Conservation (phyloP, 2,888 invertebrate genomes). For the Nowickia ferox region DNA sequence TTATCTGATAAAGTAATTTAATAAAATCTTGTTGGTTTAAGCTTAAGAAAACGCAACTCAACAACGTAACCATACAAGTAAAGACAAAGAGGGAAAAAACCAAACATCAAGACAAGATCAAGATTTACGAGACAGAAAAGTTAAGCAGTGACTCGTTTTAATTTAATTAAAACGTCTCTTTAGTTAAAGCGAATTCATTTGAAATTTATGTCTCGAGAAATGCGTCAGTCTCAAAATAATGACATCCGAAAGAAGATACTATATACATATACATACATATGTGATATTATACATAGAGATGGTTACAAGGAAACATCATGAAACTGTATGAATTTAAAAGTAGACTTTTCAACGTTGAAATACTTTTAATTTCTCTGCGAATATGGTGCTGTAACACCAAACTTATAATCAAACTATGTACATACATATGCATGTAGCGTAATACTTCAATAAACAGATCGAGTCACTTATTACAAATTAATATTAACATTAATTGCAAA, state of each 20-base stretch:
- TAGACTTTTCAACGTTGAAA: too few relatives aligned
- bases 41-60: neutral
- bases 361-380: too few relatives aligned
- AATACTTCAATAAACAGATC: too few relatives aligned
- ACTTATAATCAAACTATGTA: too few relatives aligned
- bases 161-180: constrained; percentile 81
- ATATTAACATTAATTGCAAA: too few relatives aligned
- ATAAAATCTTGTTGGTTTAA: constrained; percentile 33
- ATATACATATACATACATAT: neutral
- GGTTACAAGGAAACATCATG: constrained; percentile 15
- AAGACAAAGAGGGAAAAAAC: neutral
- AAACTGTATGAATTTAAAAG: too few relatives aligned
- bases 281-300: neutral
- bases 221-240: constrained; percentile 68
- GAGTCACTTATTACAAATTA: too few relatives aligned
- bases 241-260: constrained; percentile 32
- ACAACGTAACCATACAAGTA: constrained; percentile 6
- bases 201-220: constrained; percentile 74
- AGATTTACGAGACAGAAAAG: constrained; percentile 52
- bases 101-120: constrained; percentile 59
- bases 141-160: constrained; percentile 58
- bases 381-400: too few relatives aligned
- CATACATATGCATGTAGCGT: too few relatives aligned
- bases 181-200: constrained; percentile 73
- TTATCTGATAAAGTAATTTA: constrained; percentile 61